A percentile compares a stretch with the other conserved stretches of the same genome.
Conservation (phyloP, 2,888 invertebrate species). For the Drosophila flavopinicola region DNA sequence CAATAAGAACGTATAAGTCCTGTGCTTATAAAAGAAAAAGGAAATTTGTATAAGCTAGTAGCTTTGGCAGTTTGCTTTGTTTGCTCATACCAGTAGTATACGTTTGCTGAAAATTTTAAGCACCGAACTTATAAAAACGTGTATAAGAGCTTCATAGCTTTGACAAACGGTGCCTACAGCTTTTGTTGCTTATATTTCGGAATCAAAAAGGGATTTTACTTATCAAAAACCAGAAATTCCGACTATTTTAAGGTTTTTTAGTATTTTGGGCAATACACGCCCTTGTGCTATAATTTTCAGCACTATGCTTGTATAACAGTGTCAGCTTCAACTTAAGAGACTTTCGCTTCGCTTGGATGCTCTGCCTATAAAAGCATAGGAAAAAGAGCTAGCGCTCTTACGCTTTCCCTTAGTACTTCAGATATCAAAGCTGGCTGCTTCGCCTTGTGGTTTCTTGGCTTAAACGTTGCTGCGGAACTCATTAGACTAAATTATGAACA, state of each 20-base stretch:
- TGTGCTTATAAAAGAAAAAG: neutral
- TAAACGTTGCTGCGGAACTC: too few species aligned
- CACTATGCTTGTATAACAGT: constrained; percentile 42
- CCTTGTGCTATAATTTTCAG: constrained; percentile 20
- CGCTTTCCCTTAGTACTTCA: too few species aligned
- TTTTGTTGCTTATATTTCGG: constrained; percentile 12
- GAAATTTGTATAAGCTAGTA: too few species aligned
- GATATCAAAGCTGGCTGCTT: constrained; percentile 5
- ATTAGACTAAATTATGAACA: constrained; percentile 61
- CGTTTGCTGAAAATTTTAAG: too few species aligned
- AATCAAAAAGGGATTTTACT: neutral
- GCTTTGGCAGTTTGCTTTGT: too few species aligned
- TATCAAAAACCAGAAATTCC: neutral
- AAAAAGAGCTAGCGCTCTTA: constrained; percentile 1
- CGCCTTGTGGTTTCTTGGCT: constrained; percentile 6
- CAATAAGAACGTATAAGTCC: neutral
- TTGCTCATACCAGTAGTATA: too few species aligned
- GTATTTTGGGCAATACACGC: neutral
- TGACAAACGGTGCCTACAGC: neutral
- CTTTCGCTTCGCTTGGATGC: neutral
- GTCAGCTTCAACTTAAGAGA: neutral
- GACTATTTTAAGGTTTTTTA: neutral
- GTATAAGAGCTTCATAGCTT: neutral
- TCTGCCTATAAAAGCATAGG: neutral
- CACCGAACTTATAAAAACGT: constrained; percentile 1